phyloP scores from a whole-genome alignment of 2,797 vertebrate species.

The Gastrophryne carolinensis region DNA sequence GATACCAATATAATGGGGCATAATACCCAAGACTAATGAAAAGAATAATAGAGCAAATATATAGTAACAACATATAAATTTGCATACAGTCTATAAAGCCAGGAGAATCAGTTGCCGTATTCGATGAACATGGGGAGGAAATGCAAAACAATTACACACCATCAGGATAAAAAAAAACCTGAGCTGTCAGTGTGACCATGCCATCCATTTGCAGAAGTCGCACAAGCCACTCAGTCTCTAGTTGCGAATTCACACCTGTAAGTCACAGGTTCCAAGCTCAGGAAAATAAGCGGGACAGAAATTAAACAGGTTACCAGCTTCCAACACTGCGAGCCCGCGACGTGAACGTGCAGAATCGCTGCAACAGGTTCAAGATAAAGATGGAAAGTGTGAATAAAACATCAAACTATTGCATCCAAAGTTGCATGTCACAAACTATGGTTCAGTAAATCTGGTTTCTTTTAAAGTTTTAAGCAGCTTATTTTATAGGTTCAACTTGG shows the following conservation, averaged over 20 bases:
- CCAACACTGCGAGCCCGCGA: conserved; percentile 23
- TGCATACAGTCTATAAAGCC: too few relatives aligned
- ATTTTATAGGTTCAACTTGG: background rate
- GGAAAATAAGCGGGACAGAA: conserved; percentile 28
- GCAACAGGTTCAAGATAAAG: conserved; percentile 29
- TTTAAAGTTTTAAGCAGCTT: too few relatives aligned
- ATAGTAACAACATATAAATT: too few relatives aligned
- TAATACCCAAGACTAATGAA: too few relatives aligned
- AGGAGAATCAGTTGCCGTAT: too few relatives aligned
- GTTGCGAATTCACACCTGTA: conserved; percentile 44
- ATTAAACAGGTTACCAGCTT: conserved; percentile 29
- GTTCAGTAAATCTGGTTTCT: background rate
- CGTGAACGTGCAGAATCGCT: conserved; percentile 24
- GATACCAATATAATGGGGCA: too few relatives aligned
- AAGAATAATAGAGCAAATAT: too few relatives aligned
- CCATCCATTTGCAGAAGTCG: conserved; percentile 14
- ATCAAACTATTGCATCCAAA: conserved; percentile 15
- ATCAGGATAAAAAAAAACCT: background rate
- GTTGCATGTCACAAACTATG: background rate
- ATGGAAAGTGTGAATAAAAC: conserved; percentile 31
- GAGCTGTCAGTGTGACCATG: conserved; percentile 6
- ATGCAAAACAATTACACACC: background rate
- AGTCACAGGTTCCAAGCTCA: conserved; percentile 32
- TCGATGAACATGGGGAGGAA: background rate
- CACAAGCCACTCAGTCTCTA: conserved; percentile 19